These are phyloP conservation scores for Argentina silus DNA, from an alignment of 2,797 vertebrate genomes.

Conservation along the genomic window DNA sequence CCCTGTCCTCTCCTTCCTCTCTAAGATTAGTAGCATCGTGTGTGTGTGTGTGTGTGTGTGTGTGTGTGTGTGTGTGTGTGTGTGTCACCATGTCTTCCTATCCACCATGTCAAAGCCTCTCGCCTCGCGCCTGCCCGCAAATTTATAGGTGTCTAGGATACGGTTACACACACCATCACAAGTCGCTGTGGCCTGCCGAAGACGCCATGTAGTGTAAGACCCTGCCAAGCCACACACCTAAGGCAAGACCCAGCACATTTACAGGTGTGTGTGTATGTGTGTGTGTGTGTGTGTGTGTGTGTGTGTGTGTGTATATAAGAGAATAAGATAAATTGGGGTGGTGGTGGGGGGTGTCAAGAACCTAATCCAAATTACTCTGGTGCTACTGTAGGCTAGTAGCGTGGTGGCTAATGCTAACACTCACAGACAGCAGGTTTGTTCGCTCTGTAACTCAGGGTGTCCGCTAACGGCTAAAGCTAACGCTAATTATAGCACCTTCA, in stretches of 20 bases:
- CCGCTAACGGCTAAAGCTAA: constrained; percentile 60
- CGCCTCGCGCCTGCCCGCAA: constrained; percentile 31
- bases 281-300: constrained; percentile 17
- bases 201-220: constrained; percentile 45
- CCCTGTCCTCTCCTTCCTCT: too few relatives aligned
- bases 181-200: constrained; percentile 3
- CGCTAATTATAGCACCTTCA: constrained; percentile 71
- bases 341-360: constrained; percentile 55
- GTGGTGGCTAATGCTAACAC: constrained; percentile 49
- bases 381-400: neutral
- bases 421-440: constrained; percentile 54
- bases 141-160: constrained; percentile 47
- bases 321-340: constrained; percentile 45
- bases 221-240: constrained; percentile 46
- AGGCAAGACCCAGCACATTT: constrained; percentile 6
- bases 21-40: too few relatives aligned
- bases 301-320: neutral
- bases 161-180: constrained; percentile 15
- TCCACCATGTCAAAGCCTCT: constrained; percentile 8
- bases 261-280: constrained; percentile 11
- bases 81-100: neutral
- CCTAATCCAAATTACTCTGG: constrained; percentile 40
- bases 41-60: too few relatives aligned
- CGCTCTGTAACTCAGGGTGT: constrained; percentile 61
- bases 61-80: too few relatives aligned